phyloP scores from a whole-genome alignment of 2,113 vertebrate genomes.

The Recurvirostra avosetta region DNA sequence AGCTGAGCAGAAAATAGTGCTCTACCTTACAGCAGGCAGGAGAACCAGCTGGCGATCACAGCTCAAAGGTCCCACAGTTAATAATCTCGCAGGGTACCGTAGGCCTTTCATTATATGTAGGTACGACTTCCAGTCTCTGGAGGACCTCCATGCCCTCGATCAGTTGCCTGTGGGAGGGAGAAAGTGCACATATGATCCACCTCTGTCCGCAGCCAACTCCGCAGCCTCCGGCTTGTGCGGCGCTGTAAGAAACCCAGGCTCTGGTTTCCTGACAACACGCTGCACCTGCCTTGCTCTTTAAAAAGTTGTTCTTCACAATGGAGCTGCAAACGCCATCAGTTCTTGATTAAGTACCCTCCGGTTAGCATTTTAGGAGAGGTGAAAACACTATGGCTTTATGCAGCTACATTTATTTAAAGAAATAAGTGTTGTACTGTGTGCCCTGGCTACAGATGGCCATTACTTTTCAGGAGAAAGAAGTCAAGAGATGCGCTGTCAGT shows the following conservation, averaged over 20 bases:
- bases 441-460: not conserved
- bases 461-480: not conserved
- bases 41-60: not conserved
- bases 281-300: not conserved
- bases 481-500: not conserved
- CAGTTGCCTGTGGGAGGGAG: conserved; percentile 72
- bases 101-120: conserved; percentile 83
- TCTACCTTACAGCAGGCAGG: not conserved
- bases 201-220: not conserved
- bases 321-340: not conserved
- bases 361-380: not conserved
- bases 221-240: not conserved
- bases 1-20: not conserved
- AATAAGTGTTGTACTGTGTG: not conserved
- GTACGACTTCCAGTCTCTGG: conserved; percentile 74
- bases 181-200: not conserved
- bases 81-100: conserved; percentile 72
- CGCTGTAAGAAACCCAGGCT: not conserved
- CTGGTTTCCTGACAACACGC: not conserved
- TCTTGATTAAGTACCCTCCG: not conserved
- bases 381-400: not conserved
- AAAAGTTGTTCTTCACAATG: not conserved
- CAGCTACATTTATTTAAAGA: not conserved
- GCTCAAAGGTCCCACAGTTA: conserved; percentile 75
- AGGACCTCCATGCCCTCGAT: conserved; percentile 85